These are phyloP conservation scores for Troides oblongomaculatus DNA, from an alignment of 2,888 invertebrate species.

Conservation along the genomic window DNA sequence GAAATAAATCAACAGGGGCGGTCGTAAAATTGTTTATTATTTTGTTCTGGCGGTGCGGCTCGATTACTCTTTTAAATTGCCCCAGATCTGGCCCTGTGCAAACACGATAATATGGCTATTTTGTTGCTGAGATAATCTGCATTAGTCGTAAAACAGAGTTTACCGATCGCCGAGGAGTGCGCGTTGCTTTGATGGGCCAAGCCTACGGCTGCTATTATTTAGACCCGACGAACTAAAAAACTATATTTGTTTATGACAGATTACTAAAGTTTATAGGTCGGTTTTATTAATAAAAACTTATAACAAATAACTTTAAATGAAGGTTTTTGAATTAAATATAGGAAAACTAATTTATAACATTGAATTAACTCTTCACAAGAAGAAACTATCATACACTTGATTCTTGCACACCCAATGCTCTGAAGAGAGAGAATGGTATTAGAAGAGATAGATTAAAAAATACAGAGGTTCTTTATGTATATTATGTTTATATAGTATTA, in stretches of 20 bases:
- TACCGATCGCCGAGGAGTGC: slow-evolving; percentile 22
- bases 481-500: too few species aligned
- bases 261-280: too few species aligned
- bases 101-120: slow-evolving; percentile 40
- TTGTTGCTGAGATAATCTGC: slow-evolving; percentile 32
- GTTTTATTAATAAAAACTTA: too few species aligned
- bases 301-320: slow-evolving; percentile 4
- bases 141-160: slow-evolving; percentile 32
- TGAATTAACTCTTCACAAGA: too few species aligned
- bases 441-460: too few species aligned
- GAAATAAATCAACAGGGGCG: slow-evolving; percentile 75
- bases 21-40: slow-evolving; percentile 75
- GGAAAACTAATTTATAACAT: too few species aligned
- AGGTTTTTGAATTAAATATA: neutral
- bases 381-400: too few species aligned
- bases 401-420: too few species aligned
- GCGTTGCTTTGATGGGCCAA: slow-evolving; percentile 5
- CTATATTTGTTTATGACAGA: too few species aligned
- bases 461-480: too few species aligned
- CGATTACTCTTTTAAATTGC: slow-evolving; percentile 70
- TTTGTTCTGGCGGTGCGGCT: slow-evolving; percentile 67
- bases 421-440: too few species aligned
- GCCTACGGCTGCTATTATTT: neutral
- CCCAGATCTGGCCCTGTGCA: slow-evolving; percentile 65
- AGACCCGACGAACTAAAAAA: neutral